Evolutionary conservation across 2,888 invertebrate genomes (phyloP).

Genomic region (Machimus rusticus): DNA sequence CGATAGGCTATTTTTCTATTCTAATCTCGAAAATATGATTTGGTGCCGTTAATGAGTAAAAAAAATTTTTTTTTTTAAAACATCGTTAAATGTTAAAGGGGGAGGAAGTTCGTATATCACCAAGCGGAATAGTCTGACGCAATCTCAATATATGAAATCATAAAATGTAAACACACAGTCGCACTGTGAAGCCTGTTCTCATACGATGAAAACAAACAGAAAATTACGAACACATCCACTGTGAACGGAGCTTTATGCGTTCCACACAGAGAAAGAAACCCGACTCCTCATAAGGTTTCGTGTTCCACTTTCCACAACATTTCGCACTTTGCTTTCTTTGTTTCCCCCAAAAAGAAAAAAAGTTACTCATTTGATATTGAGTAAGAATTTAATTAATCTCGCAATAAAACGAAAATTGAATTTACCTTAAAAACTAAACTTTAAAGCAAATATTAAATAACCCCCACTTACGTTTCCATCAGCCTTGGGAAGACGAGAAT

Average conservation of each 20-base stretch:
- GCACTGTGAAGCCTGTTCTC: not conserved
- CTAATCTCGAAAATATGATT: not conserved
- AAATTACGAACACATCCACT: not conserved
- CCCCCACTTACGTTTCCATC: not conserved
- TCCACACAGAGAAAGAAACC: not conserved
- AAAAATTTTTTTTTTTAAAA: not conserved
- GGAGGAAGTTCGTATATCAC: not conserved
- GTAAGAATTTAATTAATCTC: not conserved
- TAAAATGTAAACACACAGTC: not conserved
- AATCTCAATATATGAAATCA: conserved; percentile 6
- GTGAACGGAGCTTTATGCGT: not conserved
- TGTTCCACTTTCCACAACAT: conserved; percentile 18
- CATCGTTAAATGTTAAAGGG: not conserved
- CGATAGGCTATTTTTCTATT: not conserved
- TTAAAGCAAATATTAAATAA: not conserved
- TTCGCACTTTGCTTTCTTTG: conserved; percentile 20
- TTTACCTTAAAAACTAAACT: not conserved
- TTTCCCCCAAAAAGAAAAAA: not conserved
- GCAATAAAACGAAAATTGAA: not conserved
- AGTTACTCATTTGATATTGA: not conserved
- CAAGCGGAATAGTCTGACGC: conserved; percentile 23
- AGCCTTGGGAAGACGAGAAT: not conserved
- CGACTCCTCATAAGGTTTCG: not conserved
- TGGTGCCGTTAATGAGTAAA: not conserved
- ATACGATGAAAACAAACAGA: not conserved